Conservation (phyloP, 2,888 invertebrate genomes). For the Ceraclea dissimilis region DNA sequence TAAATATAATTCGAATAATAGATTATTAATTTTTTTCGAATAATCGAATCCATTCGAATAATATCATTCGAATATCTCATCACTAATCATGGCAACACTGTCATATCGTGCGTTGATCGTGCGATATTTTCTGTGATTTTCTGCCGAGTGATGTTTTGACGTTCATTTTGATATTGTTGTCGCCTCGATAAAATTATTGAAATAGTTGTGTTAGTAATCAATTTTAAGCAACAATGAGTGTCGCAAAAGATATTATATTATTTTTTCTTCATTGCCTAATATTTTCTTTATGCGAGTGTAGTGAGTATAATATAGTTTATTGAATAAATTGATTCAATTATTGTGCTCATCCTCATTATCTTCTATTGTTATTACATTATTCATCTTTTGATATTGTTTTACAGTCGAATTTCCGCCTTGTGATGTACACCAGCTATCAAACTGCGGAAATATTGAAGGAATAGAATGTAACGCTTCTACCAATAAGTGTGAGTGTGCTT, state of each 20-base stretch:
- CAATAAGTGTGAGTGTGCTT: conserved; percentile 33
- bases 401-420: conserved; percentile 47
- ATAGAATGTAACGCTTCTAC: conserved; percentile 36
- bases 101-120: too few relatives aligned
- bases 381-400: conserved; percentile 25
- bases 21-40: too few relatives aligned
- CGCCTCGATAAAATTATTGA: conserved; percentile 1
- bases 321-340: conserved; percentile 19
- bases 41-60: too few relatives aligned
- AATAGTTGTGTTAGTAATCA: neutral
- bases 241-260: neutral
- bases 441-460: conserved; percentile 32
- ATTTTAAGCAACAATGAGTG: conserved; percentile 6
- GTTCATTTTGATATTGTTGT: neutral
- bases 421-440: conserved; percentile 32
- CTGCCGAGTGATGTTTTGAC: neutral
- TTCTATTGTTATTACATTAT: conserved; percentile 13
- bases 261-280: conserved; percentile 10
- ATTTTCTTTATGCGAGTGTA: conserved; percentile 8
- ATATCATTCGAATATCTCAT: too few relatives aligned
- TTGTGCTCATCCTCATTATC: conserved; percentile 19
- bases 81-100: too few relatives aligned
- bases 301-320: conserved; percentile 13
- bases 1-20: too few relatives aligned
- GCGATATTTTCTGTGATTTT: too few relatives aligned